Percentiles rank a stretch among this genome's conserved stretches.
These are phyloP conservation scores for Sandelia bainsii DNA, from an alignment of 2,797 vertebrate species.

Conservation along the genomic window DNA sequence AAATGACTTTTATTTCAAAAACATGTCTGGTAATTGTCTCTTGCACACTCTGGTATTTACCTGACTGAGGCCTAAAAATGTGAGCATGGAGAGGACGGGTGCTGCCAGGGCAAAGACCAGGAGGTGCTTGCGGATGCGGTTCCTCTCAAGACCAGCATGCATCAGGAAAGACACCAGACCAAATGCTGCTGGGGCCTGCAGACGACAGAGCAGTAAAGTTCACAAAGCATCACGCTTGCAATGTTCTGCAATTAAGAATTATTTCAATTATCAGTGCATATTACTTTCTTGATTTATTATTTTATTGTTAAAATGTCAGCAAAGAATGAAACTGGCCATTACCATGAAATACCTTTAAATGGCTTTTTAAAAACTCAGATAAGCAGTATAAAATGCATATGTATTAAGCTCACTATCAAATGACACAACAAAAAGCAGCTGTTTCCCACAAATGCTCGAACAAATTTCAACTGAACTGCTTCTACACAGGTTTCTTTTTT, in stretches of 20 bases:
- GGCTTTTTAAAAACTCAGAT: not conserved
- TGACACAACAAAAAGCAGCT: not conserved
- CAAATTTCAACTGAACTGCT: too few relatives aligned
- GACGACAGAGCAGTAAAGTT: not conserved
- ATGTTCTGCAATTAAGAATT: not conserved
- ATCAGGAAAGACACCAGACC: constrained; percentile 98
- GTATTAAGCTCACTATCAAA: not conserved
- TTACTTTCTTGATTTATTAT: not conserved
- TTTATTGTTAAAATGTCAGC: not conserved
- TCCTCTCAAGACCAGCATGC: constrained; percentile 97
- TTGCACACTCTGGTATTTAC: constrained; percentile 76
- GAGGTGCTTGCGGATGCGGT: constrained; percentile 97
- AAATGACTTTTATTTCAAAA: too few relatives aligned
- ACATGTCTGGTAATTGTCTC: too few relatives aligned
- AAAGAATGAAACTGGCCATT: too few relatives aligned
- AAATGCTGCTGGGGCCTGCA: constrained; percentile 96
- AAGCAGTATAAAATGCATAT: not conserved
- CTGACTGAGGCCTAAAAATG: constrained; percentile 96
- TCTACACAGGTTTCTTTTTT: too few relatives aligned
- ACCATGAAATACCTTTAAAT: too few relatives aligned
- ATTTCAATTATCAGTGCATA: not conserved
- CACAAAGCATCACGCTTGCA: not conserved
- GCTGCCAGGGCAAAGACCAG: constrained; percentile 96
- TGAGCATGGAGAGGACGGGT: constrained; percentile 94
- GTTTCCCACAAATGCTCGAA: not conserved